Percentiles rank a stretch among this genome's conserved stretches.
These are phyloP conservation scores for Lithobates pipiens DNA, from an alignment of 2,797 vertebrate species.

Conservation along the genomic window DNA sequence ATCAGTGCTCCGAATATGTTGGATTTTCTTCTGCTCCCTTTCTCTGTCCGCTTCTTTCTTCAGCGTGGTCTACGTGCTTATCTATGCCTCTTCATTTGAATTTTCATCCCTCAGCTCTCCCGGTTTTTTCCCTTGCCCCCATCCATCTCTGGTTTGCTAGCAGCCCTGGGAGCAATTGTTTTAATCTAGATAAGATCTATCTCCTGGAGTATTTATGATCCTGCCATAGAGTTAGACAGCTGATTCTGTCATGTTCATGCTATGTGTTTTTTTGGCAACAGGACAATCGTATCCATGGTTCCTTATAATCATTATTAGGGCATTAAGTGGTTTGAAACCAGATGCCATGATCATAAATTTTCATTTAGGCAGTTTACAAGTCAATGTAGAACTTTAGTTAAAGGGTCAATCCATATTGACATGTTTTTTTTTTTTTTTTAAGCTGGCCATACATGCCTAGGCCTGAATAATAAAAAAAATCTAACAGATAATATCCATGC, in stretches of 20 bases:
- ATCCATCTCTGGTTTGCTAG: slow-evolving; percentile 34
- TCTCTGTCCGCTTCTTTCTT: slow-evolving; percentile 8
- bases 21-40: slow-evolving; percentile 2
- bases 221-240: slow-evolving; percentile 45
- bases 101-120: no score
- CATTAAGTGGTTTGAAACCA: slow-evolving; percentile 26
- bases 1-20: not conserved
- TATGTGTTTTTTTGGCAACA: slow-evolving; percentile 49
- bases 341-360: not conserved
- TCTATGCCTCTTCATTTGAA: not conserved
- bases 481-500: no score
- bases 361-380: not conserved
- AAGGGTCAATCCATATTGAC: not conserved
- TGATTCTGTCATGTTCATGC: slow-evolving; percentile 58
- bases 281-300: not conserved
- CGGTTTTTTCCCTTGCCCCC: not conserved
- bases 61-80: slow-evolving; percentile 2
- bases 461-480: no score
- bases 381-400: not conserved
- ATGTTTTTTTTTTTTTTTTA: no score
- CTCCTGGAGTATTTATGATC: slow-evolving; percentile 54
- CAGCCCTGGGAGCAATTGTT: slow-evolving; percentile 56
- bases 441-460: no score
- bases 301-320: slow-evolving; percentile 22
- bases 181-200: slow-evolving; percentile 56